A percentile compares a stretch with the other conserved stretches of the same genome.
phyloP scores from a whole-genome alignment of 2,888 invertebrate genomes.

The Amiota minor region DNA sequence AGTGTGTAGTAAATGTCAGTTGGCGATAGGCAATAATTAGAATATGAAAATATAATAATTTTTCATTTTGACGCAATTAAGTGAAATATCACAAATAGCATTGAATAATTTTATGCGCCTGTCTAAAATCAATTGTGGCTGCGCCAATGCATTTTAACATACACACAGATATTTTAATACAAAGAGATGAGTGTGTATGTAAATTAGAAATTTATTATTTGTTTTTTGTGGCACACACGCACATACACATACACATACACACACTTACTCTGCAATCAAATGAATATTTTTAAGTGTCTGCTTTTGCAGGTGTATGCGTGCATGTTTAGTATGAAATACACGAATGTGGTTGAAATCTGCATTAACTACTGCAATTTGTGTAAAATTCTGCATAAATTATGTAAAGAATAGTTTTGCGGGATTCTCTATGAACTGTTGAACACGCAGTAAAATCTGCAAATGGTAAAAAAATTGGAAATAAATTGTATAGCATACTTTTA shows the following conservation, averaged over 20 bases:
- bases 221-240: background rate
- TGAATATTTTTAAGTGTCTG: too few species aligned
- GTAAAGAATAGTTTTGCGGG: conserved; percentile 63
- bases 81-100: conserved; percentile 1
- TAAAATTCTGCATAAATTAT: conserved; percentile 64
- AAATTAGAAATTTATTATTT: conserved; percentile 16
- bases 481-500: conserved; percentile 3
- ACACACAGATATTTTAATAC: background rate
- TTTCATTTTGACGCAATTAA: conserved; percentile 12
- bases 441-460: background rate
- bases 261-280: background rate
- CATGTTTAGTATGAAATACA: background rate
- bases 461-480: background rate
- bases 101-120: conserved; percentile 18
- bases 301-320: background rate
- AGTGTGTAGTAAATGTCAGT: too few species aligned
- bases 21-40: too few species aligned
- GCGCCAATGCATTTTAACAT: background rate
- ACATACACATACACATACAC: background rate
- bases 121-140: conserved; percentile 18
- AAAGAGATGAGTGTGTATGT: background rate
- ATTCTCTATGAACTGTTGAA: conserved; percentile 53
- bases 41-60: conserved; percentile 22
- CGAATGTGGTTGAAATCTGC: conserved; percentile 65
- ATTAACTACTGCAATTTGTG: conserved; percentile 67